Evolutionary conservation across 2,113 vertebrate species (phyloP).

Genomic region (Peromyscus polionotus): DNA sequence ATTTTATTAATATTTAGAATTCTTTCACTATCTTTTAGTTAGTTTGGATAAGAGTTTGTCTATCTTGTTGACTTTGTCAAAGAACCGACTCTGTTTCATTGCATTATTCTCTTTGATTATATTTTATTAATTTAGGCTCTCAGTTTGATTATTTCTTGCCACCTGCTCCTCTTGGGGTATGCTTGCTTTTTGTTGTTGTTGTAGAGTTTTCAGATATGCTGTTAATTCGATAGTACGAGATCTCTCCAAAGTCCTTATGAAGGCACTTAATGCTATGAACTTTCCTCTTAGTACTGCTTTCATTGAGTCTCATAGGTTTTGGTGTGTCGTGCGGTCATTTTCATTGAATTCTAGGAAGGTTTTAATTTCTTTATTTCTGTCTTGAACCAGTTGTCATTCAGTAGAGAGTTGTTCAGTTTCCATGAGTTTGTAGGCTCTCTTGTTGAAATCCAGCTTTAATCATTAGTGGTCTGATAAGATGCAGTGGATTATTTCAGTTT

Average conservation of each 20-base stretch:
- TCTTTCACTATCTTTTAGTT: not conserved
- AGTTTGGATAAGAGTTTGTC: not conserved
- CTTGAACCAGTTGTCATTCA: not conserved
- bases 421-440: not conserved
- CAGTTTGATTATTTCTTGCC: too few species aligned
- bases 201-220: not conserved
- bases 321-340: not conserved
- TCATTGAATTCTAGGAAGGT: not conserved
- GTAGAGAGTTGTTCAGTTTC: not conserved
- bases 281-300: not conserved
- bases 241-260: not conserved
- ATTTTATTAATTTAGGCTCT: not conserved
- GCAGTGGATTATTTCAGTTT: not conserved
- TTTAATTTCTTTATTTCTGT: not conserved
- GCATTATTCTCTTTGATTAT: not conserved
- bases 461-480: too few species aligned
- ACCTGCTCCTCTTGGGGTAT: not conserved
- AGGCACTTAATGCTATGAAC: not conserved
- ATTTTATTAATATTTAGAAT: not conserved
- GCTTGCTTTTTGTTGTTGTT: not conserved
- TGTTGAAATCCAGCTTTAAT: not conserved
- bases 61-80: not conserved
- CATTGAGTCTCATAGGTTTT: not conserved
- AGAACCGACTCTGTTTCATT: not conserved
- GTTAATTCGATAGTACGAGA: not conserved